Conservation (phyloP, 2,888 invertebrate genomes). For the Polydrusus cervinus region DNA sequence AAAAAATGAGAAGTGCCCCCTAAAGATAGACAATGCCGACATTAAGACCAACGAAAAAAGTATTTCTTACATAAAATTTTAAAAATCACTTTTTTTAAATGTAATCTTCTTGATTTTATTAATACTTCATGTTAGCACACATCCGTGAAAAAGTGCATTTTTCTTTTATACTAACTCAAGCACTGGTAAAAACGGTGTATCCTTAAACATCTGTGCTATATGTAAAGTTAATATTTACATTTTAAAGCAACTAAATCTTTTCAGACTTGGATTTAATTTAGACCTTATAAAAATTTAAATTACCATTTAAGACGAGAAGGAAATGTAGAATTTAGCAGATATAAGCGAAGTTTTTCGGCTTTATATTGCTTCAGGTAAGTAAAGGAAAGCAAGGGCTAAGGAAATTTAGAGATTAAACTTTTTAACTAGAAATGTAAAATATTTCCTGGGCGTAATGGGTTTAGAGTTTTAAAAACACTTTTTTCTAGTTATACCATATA, state of each 20-base stretch:
- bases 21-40: too few relatives aligned
- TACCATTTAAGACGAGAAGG: neutral
- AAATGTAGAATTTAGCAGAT: conserved; percentile 12
- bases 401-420: neutral
- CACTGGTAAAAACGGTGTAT: neutral
- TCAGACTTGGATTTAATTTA: neutral
- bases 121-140: too few relatives aligned
- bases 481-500: too few relatives aligned
- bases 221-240: conserved; percentile 1
- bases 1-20: too few relatives aligned
- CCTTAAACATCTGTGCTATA: neutral
- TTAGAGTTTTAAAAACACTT: neutral
- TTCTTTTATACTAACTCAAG: too few relatives aligned
- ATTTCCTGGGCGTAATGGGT: neutral
- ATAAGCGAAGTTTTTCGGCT: neutral
- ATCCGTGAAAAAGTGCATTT: too few relatives aligned
- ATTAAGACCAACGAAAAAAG: too few relatives aligned
- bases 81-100: too few relatives aligned
- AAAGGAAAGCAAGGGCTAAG: neutral
- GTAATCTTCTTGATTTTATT: too few relatives aligned
- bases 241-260: neutral
- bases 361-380: neutral
- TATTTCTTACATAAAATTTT: too few relatives aligned
- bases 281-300: conserved; percentile 17
- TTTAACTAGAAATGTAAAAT: neutral